Evolutionary conservation across 1,140 invertebrate species (phyloP), one percentile per base, ranked within the genome.

Genomic region (roundworm (Caenorhabditis elegans)): DNA sequence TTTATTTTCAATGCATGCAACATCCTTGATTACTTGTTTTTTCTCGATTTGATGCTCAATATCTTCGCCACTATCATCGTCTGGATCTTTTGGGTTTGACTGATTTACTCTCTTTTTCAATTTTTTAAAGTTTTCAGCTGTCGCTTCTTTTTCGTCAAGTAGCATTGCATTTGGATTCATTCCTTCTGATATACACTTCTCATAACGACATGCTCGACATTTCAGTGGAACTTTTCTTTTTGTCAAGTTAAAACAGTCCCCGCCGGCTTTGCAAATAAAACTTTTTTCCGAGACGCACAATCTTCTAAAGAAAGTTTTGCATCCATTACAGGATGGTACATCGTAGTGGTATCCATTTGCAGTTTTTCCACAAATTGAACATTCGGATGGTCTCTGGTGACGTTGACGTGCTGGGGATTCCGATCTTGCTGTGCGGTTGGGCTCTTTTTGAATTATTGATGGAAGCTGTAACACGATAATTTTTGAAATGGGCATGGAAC

Each of bases 311-410:
- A 84, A 84, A 3, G 83, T 84, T 34, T 84, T 84, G 39, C 83
- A 84, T 46, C 83, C 83, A 51, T 84, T 84, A 26, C 83, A 84
- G 26, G 65, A 78, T n/a, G 84, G 76, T 28, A 84, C 83, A 22
- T 84, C 83, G 43, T 84, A 84, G 43, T 84, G 83, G 26, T 83
- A 84, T 31, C 83, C 83, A 13, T 84, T 84, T 39, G 80, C 97
- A 82, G 95, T 15, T 39, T 39, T 39, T 24, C n/a, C 26, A 22
- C 60, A 70, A 19, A 70, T 70, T 39, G 60, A 13, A 43, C 60
- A 70, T 22, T 70, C 60, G 13, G 60, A 39, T 3, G 60, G 60
- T 43, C 60, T 70, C n/a, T 34, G 60, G 22, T 70, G 60, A 24
- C 60, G 31, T 70, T 34, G 17, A 39, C 28, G 10, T 19, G 26